phyloP scores from a whole-genome alignment of 2,888 invertebrate genomes.

The Synergus gifuensis region DNA sequence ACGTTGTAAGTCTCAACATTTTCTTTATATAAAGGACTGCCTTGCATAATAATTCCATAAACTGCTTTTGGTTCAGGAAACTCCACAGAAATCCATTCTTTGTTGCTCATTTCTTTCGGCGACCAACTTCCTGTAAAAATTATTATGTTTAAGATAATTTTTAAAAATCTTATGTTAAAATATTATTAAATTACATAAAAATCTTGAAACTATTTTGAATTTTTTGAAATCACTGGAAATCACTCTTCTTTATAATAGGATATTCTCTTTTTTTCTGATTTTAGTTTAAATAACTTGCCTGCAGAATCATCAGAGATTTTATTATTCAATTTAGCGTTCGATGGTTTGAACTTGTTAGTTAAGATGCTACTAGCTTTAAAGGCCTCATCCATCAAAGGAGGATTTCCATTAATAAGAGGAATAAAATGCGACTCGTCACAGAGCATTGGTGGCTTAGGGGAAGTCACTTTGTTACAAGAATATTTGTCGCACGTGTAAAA shows the following conservation, averaged over 20 bases:
- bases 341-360: slow-evolving; percentile 79
- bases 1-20: slow-evolving; percentile 88
- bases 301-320: slow-evolving; percentile 71
- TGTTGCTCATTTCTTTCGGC: slow-evolving; percentile 1
- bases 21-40: slow-evolving; percentile 84
- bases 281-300: slow-evolving; percentile 85
- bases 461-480: slow-evolving; percentile 74
- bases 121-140: slow-evolving; percentile 14
- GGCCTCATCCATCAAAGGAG: slow-evolving; percentile 55
- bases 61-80: slow-evolving; percentile 83
- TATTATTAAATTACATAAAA: neutral
- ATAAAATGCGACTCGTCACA: slow-evolving; percentile 16
- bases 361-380: slow-evolving; percentile 81
- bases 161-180: neutral
- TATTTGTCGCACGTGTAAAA: slow-evolving; percentile 84
- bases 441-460: neutral
- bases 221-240: too few species aligned
- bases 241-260: neutral
- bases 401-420: slow-evolving; percentile 3
- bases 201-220: too few species aligned
- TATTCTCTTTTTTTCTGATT: slow-evolving; percentile 82
- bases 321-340: slow-evolving; percentile 79
- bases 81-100: slow-evolving; percentile 75
- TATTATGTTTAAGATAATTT: neutral
- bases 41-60: slow-evolving; percentile 86